These are phyloP conservation scores for Monopis laevigella DNA, from an alignment of 2,888 invertebrate genomes.

Conservation along the genomic window DNA sequence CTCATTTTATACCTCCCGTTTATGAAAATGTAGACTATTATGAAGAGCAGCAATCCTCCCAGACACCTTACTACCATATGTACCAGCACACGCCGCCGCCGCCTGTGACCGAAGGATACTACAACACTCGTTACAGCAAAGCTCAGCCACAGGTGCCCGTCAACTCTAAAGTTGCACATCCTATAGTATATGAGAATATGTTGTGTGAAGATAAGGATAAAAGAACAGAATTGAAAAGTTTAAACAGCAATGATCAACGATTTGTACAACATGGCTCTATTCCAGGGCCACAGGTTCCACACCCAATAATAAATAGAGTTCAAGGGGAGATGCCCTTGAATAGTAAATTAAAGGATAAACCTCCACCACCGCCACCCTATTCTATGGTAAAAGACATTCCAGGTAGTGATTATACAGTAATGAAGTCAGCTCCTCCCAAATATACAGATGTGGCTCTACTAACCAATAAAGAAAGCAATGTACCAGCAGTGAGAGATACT, in stretches of 20 bases:
- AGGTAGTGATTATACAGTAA: slow-evolving; percentile 53
- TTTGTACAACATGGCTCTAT: slow-evolving; percentile 51
- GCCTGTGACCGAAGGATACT: slow-evolving; percentile 51
- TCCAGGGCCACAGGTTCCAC: slow-evolving; percentile 52
- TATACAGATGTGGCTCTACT: slow-evolving; percentile 55
- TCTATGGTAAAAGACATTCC: slow-evolving; percentile 38
- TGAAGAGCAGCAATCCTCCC: slow-evolving; percentile 64
- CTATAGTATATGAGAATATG: slow-evolving; percentile 60
- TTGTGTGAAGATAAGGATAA: slow-evolving; percentile 52
- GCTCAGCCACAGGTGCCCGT: slow-evolving; percentile 85
- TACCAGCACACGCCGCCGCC: slow-evolving; percentile 47
- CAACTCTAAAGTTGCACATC: slow-evolving; percentile 49
- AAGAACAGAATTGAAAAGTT: slow-evolving; percentile 43
- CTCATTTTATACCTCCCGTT: slow-evolving; percentile 56
- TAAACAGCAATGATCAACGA: slow-evolving; percentile 37
- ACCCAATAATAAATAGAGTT: slow-evolving; percentile 31
- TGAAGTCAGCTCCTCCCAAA: slow-evolving; percentile 60
- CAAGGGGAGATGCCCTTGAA: slow-evolving; percentile 33
- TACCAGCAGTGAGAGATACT: slow-evolving; percentile 43
- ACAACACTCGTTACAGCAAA: slow-evolving; percentile 71
- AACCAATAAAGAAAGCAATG: slow-evolving; percentile 39
- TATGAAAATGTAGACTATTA: slow-evolving; percentile 89
- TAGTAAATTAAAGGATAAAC: slow-evolving; percentile 63
- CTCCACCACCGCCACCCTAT: slow-evolving; percentile 61
- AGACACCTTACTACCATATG: slow-evolving; percentile 70